Base-by-base conservation (phyloP, 2,888 invertebrate genomes). In the Oscheius sp. region DNA sequence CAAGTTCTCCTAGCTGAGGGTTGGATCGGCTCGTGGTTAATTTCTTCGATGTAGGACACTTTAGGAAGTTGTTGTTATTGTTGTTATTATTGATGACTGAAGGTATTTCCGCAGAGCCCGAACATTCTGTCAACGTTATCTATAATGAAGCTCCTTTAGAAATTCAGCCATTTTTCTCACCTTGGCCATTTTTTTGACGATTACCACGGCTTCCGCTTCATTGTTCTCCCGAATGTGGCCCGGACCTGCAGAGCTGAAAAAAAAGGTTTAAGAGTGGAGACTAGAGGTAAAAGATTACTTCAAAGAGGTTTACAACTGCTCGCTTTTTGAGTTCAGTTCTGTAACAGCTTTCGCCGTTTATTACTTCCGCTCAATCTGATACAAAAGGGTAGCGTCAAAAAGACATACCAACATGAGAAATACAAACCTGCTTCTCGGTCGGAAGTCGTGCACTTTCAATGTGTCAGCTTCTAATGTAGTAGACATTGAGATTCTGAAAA, bases 371-470 rank as follows among this genome's bases (percentile, higher is more conserved):
- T 42, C 42, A 42, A 42, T 42, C 7, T 42, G 42, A 42, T 42
- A 5, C 42, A 42, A 42, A 42, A 42, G 42, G 7, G 42, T 7
- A 42, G 42, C 3, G 42, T 42, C 42, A 42, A 42, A 42, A 42
- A 42, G 4, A 42, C 42, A 42, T 5, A 0, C 3, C 42, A 42
- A 42, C 42, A 21, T 21, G 21, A 21, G 21, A 21, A 21, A 21
- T 21, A 21, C 21, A 13, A 21, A 68, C 68, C 68, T 55, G 68
- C 68, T 68, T 37, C 68, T 53, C n/a, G 68, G 68, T 21, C 68
- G 68, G 29, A 68, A 68, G 29, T 68, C 68, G 21, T 42, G 37
- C n/a, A 68, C 68, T 29, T 68, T 68, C n/a, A 68, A 55, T n/a
- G 68, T 68, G 53, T 68, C 55, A 35, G 35, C 53, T 55, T 68